Conservation (phyloP, 2,113 vertebrate species). For the Aptenodytes forsteri region DNA sequence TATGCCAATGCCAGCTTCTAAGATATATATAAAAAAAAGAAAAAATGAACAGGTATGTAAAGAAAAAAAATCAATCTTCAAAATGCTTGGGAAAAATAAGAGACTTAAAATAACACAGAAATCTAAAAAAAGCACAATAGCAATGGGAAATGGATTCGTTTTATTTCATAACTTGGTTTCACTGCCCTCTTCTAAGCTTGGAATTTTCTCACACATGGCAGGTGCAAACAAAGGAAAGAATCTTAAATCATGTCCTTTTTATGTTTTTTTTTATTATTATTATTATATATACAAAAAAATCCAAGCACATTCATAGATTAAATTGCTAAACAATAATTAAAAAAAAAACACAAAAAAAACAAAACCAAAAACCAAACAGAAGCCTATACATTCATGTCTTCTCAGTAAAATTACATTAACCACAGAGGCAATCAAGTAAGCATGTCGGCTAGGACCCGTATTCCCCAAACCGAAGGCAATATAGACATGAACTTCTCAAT, state of each 20-base stretch:
- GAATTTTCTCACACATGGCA: neutral
- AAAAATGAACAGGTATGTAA: neutral
- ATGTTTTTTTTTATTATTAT: neutral
- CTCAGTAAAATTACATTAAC: neutral
- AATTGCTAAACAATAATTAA: neutral
- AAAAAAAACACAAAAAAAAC: neutral
- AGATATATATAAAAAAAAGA: neutral
- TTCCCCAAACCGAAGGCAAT: neutral
- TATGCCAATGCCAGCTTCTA: neutral
- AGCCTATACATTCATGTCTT: neutral
- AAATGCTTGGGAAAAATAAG: neutral
- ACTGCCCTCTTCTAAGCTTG: neutral
- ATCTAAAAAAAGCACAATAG: neutral
- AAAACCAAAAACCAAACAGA: neutral
- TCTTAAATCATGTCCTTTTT: neutral
- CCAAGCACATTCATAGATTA: neutral
- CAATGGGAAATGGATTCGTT: neutral
- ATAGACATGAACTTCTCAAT: neutral
- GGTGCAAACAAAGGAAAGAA: neutral
- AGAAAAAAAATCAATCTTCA: neutral
- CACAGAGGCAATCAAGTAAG: neutral
- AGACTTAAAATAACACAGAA: neutral
- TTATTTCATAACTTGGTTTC: neutral
- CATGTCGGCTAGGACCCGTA: neutral
- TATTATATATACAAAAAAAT: neutral